Conservation (phyloP, 1,140 invertebrate genomes). For the Chlorops oryzae region DNA sequence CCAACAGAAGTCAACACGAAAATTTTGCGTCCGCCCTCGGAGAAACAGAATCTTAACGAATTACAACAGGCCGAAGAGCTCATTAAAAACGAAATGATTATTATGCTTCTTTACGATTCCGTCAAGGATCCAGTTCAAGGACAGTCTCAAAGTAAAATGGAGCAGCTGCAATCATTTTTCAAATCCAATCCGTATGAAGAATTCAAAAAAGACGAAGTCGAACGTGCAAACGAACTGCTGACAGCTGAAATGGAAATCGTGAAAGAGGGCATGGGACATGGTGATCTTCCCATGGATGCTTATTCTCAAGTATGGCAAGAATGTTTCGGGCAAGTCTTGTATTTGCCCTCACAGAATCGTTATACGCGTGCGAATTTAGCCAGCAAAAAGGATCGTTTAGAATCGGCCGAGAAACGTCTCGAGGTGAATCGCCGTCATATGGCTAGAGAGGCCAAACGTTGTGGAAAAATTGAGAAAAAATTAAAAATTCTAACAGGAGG, state of each 20-base stretch:
- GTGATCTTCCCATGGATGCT: conserved; percentile 82
- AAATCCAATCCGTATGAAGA: conserved; percentile 80
- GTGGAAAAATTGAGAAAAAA: conserved; percentile 97
- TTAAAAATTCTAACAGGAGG: conserved; percentile 88
- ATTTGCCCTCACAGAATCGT: conserved; percentile 78
- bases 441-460: conserved; percentile 91
- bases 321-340: conserved; percentile 83
- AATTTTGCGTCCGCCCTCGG: conserved; percentile 66
- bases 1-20: conserved; percentile 81
- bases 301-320: conserved; percentile 97
- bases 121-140: conserved; percentile 58
- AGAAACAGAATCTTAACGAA: conserved; percentile 72
- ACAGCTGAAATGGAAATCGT: conserved; percentile 83
- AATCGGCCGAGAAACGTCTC: conserved; percentile 85
- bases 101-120: conserved; percentile 89
- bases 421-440: conserved; percentile 92
- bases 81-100: conserved; percentile 95
- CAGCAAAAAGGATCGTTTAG: conserved; percentile 91
- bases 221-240: conserved; percentile 62
- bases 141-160: conserved; percentile 46
- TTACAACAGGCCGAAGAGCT: conserved; percentile 94
- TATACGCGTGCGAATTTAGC: conserved; percentile 92
- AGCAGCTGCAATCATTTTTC: conserved; percentile 59
- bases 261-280: conserved; percentile 89
- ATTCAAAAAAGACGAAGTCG: conserved; percentile 64